Evolutionary conservation across 2,888 invertebrate genomes (phyloP).

Genomic region (Catocala nupta): DNA sequence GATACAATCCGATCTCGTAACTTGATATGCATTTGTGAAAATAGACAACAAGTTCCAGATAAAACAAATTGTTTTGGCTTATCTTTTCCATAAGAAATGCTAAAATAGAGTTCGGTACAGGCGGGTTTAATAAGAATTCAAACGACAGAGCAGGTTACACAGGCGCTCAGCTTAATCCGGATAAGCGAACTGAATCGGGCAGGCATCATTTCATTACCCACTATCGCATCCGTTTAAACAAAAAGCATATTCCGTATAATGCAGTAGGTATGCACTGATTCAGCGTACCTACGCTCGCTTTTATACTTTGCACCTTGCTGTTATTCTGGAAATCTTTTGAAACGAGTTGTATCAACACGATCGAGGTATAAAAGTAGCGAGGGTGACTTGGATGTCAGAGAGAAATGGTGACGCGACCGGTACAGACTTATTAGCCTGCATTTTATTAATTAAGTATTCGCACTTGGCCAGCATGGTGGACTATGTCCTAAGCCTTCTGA

Average conservation of each 20-base stretch:
- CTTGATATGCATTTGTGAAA: conserved; percentile 17
- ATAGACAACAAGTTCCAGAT: conserved; percentile 52
- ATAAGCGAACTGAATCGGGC: conserved; percentile 70
- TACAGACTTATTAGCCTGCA: too few species aligned
- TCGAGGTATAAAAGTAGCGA: neutral
- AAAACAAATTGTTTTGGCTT: conserved; percentile 67
- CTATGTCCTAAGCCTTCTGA: too few species aligned
- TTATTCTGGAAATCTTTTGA: conserved; percentile 20
- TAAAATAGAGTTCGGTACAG: conserved; percentile 52
- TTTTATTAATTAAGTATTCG: too few species aligned
- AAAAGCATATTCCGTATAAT: conserved; percentile 59
- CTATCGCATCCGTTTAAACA: conserved; percentile 70
- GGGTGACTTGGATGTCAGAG: neutral
- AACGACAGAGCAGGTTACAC: conserved; percentile 75
- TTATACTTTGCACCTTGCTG: conserved; percentile 35
- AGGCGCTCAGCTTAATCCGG: conserved; percentile 71
- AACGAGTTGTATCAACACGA: conserved; percentile 3
- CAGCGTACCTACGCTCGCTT: conserved; percentile 25
- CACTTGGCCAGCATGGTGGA: too few species aligned
- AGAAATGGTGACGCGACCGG: too few species aligned
- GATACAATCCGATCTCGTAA: neutral
- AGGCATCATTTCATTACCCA: conserved; percentile 73
- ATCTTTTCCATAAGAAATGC: conserved; percentile 63
- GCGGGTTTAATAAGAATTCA: conserved; percentile 69
- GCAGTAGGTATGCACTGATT: conserved; percentile 42